Evolutionary conservation across 2,113 vertebrate species (phyloP).

Genomic region (Hippocampus zosterae): DNA sequence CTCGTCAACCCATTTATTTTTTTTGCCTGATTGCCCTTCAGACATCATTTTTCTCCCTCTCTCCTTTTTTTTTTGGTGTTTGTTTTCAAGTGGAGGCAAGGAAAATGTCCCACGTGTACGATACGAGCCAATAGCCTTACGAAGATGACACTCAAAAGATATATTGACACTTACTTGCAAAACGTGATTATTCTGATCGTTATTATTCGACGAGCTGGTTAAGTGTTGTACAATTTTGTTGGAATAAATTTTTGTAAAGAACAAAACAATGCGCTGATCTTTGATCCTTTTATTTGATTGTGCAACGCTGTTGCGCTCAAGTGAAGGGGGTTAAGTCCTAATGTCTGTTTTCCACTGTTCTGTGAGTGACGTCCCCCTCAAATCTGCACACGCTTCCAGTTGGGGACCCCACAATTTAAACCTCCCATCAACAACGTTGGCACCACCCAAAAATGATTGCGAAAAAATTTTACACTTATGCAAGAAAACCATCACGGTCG

Average conservation of each 20-base stretch:
- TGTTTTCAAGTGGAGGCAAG: slow-evolving; percentile 75
- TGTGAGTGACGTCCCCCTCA: slow-evolving; percentile 3
- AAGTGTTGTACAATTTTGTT: slow-evolving; percentile 96
- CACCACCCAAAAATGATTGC: neutral
- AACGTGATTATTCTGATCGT: slow-evolving; percentile 74
- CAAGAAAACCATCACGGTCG: too few species aligned
- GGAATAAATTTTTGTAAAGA: slow-evolving; percentile 99
- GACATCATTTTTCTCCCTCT: slow-evolving; percentile 62
- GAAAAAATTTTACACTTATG: neutral
- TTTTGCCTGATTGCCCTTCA: slow-evolving; percentile 74
- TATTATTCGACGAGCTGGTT: slow-evolving; percentile 78
- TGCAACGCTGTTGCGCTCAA: neutral
- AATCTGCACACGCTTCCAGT: slow-evolving; percentile 28
- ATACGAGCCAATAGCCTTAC: slow-evolving; percentile 93
- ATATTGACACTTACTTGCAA: slow-evolving; percentile 79
- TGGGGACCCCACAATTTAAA: slow-evolving; percentile 53
- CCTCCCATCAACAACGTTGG: slow-evolving; percentile 58
- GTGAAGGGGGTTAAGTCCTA: neutral
- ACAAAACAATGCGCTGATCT: slow-evolving; percentile 88
- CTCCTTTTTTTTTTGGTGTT: slow-evolving; percentile 43
- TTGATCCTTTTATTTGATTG: slow-evolving; percentile 61
- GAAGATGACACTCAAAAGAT: slow-evolving; percentile 75
- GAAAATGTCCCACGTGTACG: slow-evolving; percentile 78
- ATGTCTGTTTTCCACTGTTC: slow-evolving; percentile 16
- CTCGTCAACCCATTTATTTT: slow-evolving; percentile 6